phyloP scores from a whole-genome alignment of 2,797 vertebrate species.

The Xenops minutus region DNA sequence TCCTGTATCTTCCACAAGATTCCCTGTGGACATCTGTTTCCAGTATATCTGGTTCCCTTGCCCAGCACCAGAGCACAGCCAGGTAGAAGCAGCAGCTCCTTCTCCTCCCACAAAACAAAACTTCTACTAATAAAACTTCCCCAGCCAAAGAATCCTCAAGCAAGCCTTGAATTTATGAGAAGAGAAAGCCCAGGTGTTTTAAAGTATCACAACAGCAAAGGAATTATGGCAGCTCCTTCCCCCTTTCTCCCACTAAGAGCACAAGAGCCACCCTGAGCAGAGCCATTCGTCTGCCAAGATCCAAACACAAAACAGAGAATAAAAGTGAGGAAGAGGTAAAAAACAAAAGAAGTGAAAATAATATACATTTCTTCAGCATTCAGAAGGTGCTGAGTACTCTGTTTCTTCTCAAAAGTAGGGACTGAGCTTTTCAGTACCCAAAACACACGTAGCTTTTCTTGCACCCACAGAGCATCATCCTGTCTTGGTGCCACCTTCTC shows the following conservation, averaged over 20 bases:
- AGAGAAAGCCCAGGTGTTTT: background rate
- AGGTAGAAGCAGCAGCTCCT: background rate
- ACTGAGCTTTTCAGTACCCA: background rate
- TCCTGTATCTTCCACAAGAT: background rate
- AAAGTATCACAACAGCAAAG: background rate
- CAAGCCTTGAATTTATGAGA: background rate
- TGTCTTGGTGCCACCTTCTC: background rate
- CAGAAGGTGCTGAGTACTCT: background rate
- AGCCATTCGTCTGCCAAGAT: background rate
- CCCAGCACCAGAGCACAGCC: background rate
- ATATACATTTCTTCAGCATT: fast-evolving
- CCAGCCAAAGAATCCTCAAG: background rate
- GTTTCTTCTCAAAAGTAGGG: background rate
- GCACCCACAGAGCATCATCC: fast-evolving
- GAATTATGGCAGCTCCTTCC: background rate
- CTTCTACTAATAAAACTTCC: background rate
- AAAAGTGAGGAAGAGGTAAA: background rate
- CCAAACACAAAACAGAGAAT: background rate
- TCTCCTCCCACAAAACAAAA: background rate
- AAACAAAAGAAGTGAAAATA: background rate
- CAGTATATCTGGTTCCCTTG: background rate
- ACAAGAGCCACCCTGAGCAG: background rate
- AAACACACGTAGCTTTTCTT: background rate
- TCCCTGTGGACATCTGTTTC: background rate
- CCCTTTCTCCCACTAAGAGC: background rate